These are phyloP conservation scores for Rana temporaria DNA, from an alignment of 2,113 vertebrate genomes.

Conservation along the genomic window DNA sequence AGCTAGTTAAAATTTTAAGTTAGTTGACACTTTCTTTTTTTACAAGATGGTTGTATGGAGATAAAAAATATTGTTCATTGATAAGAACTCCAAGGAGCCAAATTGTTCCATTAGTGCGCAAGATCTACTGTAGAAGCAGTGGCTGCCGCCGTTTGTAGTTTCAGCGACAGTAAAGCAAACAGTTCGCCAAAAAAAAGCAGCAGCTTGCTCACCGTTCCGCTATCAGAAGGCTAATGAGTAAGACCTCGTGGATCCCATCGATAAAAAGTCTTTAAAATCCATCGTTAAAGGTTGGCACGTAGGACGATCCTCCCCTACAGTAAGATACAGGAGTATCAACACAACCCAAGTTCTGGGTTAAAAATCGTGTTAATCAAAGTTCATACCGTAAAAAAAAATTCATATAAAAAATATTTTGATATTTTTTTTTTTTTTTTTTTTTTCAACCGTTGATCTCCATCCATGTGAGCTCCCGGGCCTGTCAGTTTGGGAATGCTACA, in stretches of 20 bases:
- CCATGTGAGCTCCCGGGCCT: not conserved
- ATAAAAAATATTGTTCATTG: too few species aligned
- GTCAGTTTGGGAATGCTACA: not conserved
- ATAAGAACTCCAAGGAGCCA: not conserved
- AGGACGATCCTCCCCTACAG: conserved; percentile 37
- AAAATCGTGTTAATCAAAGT: conserved; percentile 47
- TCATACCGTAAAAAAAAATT: conserved; percentile 57
- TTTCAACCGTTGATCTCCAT: conserved; percentile 59
- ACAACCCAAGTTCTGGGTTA: conserved; percentile 28
- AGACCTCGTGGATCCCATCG: not conserved
- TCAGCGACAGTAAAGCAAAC: not conserved
- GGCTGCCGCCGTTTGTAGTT: not conserved
- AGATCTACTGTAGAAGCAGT: not conserved
- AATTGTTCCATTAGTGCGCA: not conserved
- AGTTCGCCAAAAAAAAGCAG: not conserved
- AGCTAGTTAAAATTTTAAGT: not conserved
- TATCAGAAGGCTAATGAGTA: conserved; percentile 40
- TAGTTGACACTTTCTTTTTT: not conserved
- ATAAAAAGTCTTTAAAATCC: not conserved
- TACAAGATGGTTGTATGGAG: too few species aligned
- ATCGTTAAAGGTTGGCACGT: conserved; percentile 64
- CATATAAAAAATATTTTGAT: conserved; percentile 67
- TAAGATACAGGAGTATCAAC: conserved; percentile 26
- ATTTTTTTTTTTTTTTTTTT: conserved; percentile 40
- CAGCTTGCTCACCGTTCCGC: conserved; percentile 26